Percentiles rank a stretch among this genome's conserved stretches.
These are phyloP conservation scores for Lucilia cuprina DNA, from an alignment of 1,140 invertebrate genomes.

Conservation along the genomic window DNA sequence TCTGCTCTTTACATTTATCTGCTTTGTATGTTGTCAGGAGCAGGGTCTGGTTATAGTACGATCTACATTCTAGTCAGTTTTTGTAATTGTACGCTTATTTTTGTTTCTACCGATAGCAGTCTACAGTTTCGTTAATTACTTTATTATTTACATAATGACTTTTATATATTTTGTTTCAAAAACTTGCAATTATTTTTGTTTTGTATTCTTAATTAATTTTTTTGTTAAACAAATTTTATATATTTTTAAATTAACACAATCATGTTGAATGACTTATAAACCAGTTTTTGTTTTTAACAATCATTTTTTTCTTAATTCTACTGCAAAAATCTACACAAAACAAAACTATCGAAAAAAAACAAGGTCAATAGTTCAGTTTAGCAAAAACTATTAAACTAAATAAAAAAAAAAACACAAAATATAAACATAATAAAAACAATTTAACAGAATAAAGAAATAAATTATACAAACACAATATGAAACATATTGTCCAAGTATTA, in stretches of 20 bases:
- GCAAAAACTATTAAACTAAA: constrained; percentile 10
- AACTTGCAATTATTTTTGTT: background rate
- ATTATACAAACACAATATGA: background rate
- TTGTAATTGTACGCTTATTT: too few species aligned
- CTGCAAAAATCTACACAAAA: background rate
- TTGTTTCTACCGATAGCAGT: too few species aligned
- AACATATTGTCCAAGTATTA: background rate
- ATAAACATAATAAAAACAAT: background rate
- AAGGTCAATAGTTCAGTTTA: constrained; percentile 14
- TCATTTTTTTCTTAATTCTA: background rate
- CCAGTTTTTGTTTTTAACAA: background rate
- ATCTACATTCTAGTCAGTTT: too few species aligned
- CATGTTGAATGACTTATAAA: background rate
- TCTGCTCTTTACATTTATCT: too few species aligned
- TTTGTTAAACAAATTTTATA: background rate
- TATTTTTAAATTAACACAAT: background rate
- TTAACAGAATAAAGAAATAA: background rate
- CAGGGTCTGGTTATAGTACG: too few species aligned
- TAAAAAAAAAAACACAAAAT: background rate
- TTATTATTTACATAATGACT: too few species aligned
- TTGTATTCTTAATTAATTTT: background rate
- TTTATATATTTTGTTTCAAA: too few species aligned
- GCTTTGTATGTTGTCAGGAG: too few species aligned
- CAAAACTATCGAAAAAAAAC: background rate
- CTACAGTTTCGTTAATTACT: too few species aligned